These are phyloP conservation scores for Percopsis transmontana DNA, from an alignment of 2,113 vertebrate species.

Conservation along the genomic window DNA sequence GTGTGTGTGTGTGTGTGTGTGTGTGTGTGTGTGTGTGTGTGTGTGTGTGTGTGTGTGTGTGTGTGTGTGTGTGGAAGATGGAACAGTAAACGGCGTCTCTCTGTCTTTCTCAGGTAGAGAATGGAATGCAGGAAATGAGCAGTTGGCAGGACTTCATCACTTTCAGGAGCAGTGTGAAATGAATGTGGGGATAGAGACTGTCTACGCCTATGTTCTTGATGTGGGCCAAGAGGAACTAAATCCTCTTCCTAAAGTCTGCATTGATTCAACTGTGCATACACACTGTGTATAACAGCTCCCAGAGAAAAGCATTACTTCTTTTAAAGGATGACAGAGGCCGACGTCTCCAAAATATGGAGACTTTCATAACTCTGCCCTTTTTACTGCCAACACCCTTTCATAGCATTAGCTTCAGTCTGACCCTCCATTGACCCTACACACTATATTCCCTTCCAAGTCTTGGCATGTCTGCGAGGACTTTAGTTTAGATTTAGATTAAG, in stretches of 20 bases:
- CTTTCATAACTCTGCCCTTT: neutral
- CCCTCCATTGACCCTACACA: no score
- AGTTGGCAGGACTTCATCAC: slow-evolving; percentile 1
- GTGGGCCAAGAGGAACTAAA: neutral
- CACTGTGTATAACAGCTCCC: no score
- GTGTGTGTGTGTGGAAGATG: slow-evolving; percentile 19
- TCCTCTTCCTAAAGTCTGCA: neutral
- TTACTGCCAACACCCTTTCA: no score
- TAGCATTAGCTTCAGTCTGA: no score
- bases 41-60: neutral
- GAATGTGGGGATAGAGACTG: neutral
- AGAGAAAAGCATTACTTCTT: neutral
- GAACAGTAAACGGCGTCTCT: slow-evolving; percentile 11
- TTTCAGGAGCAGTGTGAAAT: neutral
- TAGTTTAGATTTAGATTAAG: slow-evolving; percentile 14
- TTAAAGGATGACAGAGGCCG: no score
- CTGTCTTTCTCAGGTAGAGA: slow-evolving; percentile 17
- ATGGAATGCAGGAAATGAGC: slow-evolving; percentile 49
- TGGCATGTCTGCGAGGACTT: neutral
- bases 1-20: slow-evolving; percentile 20
- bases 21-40: slow-evolving; percentile 1
- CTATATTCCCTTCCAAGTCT: neutral
- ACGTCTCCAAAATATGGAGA: neutral
- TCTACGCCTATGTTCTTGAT: no score
- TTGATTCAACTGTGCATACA: neutral